Evolutionary conservation across 1,140 invertebrate species (phyloP).

Genomic region (Macrobrachium nipponense): DNA sequence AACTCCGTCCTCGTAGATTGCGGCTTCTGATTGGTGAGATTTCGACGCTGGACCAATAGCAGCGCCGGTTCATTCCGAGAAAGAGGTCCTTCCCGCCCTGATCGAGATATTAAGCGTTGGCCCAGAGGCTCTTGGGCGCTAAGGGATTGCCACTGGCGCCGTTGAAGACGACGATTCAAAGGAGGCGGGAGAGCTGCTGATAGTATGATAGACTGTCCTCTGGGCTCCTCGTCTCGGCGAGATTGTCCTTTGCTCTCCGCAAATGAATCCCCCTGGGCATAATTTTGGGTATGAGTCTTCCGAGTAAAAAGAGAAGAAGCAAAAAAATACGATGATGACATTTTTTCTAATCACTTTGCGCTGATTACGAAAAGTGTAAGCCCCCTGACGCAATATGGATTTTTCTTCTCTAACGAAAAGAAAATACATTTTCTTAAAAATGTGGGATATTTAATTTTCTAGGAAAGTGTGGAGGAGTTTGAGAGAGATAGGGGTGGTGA

Average conservation of each 20-base stretch:
- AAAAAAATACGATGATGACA: conserved; percentile 1
- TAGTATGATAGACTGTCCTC: neutral
- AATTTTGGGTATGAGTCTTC: conserved; percentile 13
- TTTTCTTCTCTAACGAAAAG: no score
- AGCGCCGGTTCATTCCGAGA: no score
- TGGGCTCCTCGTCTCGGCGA: neutral
- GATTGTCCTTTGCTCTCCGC: conserved; percentile 2
- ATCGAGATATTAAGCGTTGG: no score
- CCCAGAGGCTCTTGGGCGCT: neutral
- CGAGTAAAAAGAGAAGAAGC: neutral
- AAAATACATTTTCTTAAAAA: no score
- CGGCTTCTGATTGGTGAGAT: neutral
- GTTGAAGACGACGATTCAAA: neutral
- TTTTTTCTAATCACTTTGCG: conserved; percentile 18
- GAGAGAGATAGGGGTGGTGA: no score
- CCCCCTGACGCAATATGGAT: no score
- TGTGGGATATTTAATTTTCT: no score
- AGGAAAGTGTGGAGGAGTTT: no score
- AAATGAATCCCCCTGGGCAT: conserved; percentile 4
- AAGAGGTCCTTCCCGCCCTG: no score
- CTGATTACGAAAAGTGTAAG: neutral
- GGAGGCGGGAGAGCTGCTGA: neutral
- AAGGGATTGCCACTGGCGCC: conserved; percentile 4
- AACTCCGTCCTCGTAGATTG: no score
- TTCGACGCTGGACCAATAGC: neutral